phyloP scores from a whole-genome alignment of 2,113 vertebrate genomes.

The Synchiropus splendidus region DNA sequence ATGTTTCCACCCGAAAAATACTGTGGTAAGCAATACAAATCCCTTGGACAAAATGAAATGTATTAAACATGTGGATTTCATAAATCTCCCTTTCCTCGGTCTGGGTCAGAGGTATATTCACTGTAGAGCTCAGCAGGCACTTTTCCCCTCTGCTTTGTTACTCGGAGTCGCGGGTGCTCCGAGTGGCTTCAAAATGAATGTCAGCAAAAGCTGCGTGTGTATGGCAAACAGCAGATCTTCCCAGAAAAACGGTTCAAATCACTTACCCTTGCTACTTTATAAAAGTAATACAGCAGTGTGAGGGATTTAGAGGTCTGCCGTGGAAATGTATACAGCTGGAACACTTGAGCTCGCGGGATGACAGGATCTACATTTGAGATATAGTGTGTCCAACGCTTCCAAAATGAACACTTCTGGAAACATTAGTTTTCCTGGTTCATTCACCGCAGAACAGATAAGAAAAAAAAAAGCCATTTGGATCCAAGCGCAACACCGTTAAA shows the following conservation, averaged over 20 bases:
- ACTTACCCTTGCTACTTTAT: conserved; percentile 50
- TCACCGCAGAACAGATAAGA: conserved; percentile 19
- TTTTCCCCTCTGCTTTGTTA: conserved; percentile 46
- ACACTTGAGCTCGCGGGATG: conserved; percentile 3
- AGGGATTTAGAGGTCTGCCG: conserved; percentile 36
- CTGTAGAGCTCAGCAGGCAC: conserved; percentile 54
- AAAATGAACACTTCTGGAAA: conserved; percentile 15
- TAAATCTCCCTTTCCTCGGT: conserved; percentile 64
- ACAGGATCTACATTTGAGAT: conserved; percentile 14
- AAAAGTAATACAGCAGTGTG: conserved; percentile 35
- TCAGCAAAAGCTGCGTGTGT: conserved; percentile 57
- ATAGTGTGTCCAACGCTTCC: conserved; percentile 8
- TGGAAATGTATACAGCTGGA: conserved; percentile 25
- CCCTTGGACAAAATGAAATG: conserved; percentile 73
- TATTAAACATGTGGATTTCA: conserved; percentile 75
- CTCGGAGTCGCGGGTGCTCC: conserved; percentile 40
- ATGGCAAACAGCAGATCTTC: conserved; percentile 49
- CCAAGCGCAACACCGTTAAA: conserved; percentile 41
- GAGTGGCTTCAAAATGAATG: conserved; percentile 60
- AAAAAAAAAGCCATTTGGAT: conserved; percentile 17
- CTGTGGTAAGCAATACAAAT: conserved; percentile 65
- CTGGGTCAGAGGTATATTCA: conserved; percentile 61
- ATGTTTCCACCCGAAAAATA: conserved; percentile 55
- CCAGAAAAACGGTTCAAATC: conserved; percentile 49
- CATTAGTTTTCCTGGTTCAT: conserved; percentile 10